phyloP scores from a whole-genome alignment of 2,888 invertebrate genomes.

The Caenorhabditis plicata region DNA sequence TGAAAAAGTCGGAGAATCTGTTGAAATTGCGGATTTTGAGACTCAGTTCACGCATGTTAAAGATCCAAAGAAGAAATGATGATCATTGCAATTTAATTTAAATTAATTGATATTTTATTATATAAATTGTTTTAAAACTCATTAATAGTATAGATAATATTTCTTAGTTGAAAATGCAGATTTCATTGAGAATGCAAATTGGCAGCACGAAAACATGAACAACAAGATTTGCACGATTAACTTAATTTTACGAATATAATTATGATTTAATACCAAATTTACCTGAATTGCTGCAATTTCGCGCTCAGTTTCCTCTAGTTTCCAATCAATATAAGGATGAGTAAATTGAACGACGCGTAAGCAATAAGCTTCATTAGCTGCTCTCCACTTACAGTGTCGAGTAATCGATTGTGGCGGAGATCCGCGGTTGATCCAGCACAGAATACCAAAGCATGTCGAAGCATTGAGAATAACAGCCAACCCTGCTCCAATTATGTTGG shows the following conservation, averaged over 20 bases:
- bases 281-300: slow-evolving; percentile 49
- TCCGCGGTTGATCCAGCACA: slow-evolving; percentile 41
- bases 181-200: slow-evolving; percentile 49
- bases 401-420: slow-evolving; percentile 36
- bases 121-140: background rate
- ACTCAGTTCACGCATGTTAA: slow-evolving; percentile 30
- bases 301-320: slow-evolving; percentile 39
- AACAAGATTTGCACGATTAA: slow-evolving; percentile 35
- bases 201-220: slow-evolving; percentile 33
- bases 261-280: background rate
- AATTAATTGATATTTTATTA: background rate
- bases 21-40: slow-evolving; percentile 54
- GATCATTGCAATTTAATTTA: background rate
- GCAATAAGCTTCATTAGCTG: slow-evolving; percentile 35
- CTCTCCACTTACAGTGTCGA: slow-evolving; percentile 44
- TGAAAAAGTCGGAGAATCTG: slow-evolving; percentile 73
- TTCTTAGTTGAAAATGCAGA: slow-evolving; percentile 43
- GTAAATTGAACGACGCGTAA: slow-evolving; percentile 45
- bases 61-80: slow-evolving; percentile 32
- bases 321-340: slow-evolving; percentile 50
- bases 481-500: slow-evolving; percentile 43
- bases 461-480: slow-evolving; percentile 34
- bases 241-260: too few relatives aligned
- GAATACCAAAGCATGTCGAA: slow-evolving; percentile 33
- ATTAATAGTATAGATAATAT: slow-evolving; percentile 38